Evolutionary conservation across 1,140 invertebrate genomes (phyloP).

Genomic region (Proales similis): DNA sequence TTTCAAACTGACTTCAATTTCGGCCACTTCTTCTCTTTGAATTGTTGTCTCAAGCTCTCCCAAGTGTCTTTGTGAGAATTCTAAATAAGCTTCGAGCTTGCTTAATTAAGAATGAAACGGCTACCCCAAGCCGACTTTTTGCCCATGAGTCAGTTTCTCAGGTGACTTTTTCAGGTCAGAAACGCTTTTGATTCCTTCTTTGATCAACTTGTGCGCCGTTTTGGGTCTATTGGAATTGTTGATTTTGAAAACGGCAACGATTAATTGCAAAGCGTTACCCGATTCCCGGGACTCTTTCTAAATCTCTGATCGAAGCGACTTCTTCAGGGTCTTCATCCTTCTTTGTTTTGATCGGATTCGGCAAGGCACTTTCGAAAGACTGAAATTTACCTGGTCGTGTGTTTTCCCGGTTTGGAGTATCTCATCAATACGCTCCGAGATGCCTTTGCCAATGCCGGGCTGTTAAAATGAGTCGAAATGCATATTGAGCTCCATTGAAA

Average conservation of each 20-base stretch:
- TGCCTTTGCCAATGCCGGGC: conserved; percentile 73
- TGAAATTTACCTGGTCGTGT: conserved; percentile 63
- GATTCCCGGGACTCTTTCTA: conserved; percentile 68
- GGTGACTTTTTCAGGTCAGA: conserved; percentile 62
- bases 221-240: conserved; percentile 57
- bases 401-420: conserved; percentile 69
- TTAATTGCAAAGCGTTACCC: conserved; percentile 51
- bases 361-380: no score
- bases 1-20: no score
- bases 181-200: conserved; percentile 60
- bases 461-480: no score
- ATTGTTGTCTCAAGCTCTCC: conserved; percentile 57
- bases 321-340: no score
- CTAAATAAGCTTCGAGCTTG: not conserved
- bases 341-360: no score
- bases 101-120: conserved; percentile 39
- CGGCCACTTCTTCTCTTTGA: conserved; percentile 53
- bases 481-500: no score
- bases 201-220: conserved; percentile 66
- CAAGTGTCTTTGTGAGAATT: conserved; percentile 49
- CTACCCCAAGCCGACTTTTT: conserved; percentile 68
- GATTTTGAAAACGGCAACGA: not conserved
- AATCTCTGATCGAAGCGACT: conserved; percentile 62
- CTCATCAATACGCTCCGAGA: conserved; percentile 72
- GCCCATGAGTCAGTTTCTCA: conserved; percentile 64